A percentile compares a stretch with the other conserved stretches of the same genome.
Conservation (phyloP, 2,113 vertebrate genomes). For the Cinclus cinclus region DNA sequence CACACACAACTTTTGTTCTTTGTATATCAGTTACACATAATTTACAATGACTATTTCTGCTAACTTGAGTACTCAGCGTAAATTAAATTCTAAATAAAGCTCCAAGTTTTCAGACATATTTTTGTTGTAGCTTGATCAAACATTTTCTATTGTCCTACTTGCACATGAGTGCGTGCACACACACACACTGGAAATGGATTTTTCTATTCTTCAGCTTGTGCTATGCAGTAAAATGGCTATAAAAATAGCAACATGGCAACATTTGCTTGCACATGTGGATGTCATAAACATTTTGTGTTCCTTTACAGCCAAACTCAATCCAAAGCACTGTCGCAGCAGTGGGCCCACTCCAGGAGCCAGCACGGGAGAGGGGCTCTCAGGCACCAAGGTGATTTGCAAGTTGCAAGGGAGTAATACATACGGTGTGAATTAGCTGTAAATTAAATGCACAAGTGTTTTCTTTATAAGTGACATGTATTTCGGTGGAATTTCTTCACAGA, state of each 20-base stretch:
- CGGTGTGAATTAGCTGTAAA: background rate
- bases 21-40: conserved; percentile 29
- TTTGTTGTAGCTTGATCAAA: conserved; percentile 5
- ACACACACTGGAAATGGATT: background rate
- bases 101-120: background rate
- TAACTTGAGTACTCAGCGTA: background rate
- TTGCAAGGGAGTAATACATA: background rate
- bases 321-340: background rate
- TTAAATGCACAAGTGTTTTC: background rate
- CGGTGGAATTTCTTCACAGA: background rate
- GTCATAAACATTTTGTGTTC: background rate
- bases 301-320: background rate
- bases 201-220: background rate
- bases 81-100: conserved; percentile 45
- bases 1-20: background rate
- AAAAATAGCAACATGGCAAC: conserved; percentile 20
- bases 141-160: background rate
- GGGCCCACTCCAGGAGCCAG: background rate
- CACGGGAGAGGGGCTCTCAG: background rate
- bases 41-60: conserved; percentile 20
- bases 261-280: conserved; percentile 17
- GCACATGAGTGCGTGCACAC: background rate
- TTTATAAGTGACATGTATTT: background rate
- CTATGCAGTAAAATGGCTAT: background rate
- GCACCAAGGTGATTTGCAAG: background rate